Evolutionary conservation across 2,888 invertebrate species (phyloP).

Genomic region (Noctuana brunneofusca): DNA sequence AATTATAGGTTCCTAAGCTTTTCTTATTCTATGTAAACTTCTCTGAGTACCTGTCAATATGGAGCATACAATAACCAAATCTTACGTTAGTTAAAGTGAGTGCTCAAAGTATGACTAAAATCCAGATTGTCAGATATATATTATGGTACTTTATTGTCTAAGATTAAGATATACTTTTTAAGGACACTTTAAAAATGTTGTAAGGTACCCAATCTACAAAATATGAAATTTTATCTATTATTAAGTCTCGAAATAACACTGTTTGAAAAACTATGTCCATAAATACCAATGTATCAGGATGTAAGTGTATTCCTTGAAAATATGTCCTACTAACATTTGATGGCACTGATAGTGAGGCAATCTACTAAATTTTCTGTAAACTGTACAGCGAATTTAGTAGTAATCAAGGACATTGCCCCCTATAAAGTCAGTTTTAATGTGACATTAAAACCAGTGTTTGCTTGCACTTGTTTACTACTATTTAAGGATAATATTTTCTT

Average conservation of each 20-base stretch:
- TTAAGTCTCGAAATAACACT: slow-evolving; percentile 8
- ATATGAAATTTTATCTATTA: neutral
- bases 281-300: neutral
- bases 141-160: slow-evolving; percentile 9
- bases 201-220: neutral
- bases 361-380: neutral
- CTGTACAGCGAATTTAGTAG: neutral
- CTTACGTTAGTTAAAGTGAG: neutral
- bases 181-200: slow-evolving; percentile 11
- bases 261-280: slow-evolving; percentile 20
- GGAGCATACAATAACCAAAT: neutral
- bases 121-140: slow-evolving; percentile 17
- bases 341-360: neutral
- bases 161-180: neutral
- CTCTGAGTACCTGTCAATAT: neutral
- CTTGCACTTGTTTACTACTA: slow-evolving; percentile 66
- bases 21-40: slow-evolving; percentile 2
- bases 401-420: neutral
- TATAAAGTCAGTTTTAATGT: neutral
- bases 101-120: slow-evolving; percentile 29
- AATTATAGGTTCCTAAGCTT: slow-evolving; percentile 32
- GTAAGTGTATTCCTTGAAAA: neutral
- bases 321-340: slow-evolving; percentile 17
- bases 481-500: slow-evolving; percentile 66
- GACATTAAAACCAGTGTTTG: slow-evolving; percentile 45